Percentiles rank a stretch among this genome's conserved stretches.
Evolutionary conservation across 2,888 invertebrate species (phyloP).

Genomic region (Diarsia mendica): DNA sequence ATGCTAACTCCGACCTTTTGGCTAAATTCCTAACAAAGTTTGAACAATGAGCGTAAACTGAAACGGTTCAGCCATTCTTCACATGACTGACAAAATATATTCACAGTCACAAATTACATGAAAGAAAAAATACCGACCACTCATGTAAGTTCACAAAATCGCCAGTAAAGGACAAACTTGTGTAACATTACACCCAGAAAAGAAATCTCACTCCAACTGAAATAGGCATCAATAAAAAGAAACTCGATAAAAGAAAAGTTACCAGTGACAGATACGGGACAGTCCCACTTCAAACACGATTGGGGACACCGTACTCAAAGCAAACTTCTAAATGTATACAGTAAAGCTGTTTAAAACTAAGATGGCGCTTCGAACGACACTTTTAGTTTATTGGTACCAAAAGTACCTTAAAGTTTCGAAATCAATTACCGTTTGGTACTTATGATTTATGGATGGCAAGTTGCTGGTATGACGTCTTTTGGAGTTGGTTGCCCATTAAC

Average conservation of each 20-base stretch:
- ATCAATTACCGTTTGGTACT: slow-evolving; percentile 65
- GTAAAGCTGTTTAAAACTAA: slow-evolving; percentile 70
- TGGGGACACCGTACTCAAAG: slow-evolving; percentile 69
- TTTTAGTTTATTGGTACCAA: slow-evolving; percentile 69
- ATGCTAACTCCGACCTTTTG: neutral
- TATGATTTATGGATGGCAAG: slow-evolving; percentile 60
- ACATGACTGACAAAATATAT: slow-evolving; percentile 8
- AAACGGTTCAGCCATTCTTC: neutral
- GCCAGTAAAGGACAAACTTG: slow-evolving; percentile 49
- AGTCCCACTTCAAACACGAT: slow-evolving; percentile 67
- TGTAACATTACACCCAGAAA: slow-evolving; percentile 56
- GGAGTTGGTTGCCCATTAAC: slow-evolving; percentile 36
- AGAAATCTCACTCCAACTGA: slow-evolving; percentile 54
- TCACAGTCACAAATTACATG: slow-evolving; percentile 26
- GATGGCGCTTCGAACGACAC: slow-evolving; percentile 61
- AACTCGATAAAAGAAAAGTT: slow-evolving; percentile 77
- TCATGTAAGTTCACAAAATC: slow-evolving; percentile 51
- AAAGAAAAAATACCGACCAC: slow-evolving; percentile 27
- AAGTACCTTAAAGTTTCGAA: slow-evolving; percentile 60
- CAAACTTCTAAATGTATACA: slow-evolving; percentile 65
- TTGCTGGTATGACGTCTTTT: slow-evolving; percentile 36
- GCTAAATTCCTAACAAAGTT: neutral
- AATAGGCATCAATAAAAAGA: slow-evolving; percentile 67
- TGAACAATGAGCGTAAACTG: neutral
- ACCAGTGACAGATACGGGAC: slow-evolving; percentile 64